Conservation (phyloP, 2,113 vertebrate genomes). For the Sturnus vulgaris region DNA sequence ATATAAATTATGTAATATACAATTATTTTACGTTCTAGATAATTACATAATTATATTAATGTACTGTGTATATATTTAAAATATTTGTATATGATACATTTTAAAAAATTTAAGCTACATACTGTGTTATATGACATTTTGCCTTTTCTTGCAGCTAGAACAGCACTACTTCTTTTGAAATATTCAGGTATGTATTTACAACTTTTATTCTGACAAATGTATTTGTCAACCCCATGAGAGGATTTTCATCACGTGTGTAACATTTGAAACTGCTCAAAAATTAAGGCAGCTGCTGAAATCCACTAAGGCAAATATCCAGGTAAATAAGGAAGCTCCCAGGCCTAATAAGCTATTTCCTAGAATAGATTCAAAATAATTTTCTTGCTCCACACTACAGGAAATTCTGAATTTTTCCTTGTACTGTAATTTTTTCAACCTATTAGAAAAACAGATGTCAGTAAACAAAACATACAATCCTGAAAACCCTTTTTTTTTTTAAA, state of each 20-base stretch:
- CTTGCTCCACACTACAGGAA: background rate
- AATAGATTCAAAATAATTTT: background rate
- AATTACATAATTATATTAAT: background rate
- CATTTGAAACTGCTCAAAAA: background rate
- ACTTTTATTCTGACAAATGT: background rate
- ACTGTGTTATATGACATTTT: background rate
- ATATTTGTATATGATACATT: background rate
- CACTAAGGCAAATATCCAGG: background rate
- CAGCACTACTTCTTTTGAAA: background rate
- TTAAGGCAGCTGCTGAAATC: background rate
- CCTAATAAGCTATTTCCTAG: background rate
- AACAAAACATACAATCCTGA: background rate
- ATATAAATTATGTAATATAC: background rate
- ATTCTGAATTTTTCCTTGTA: background rate
- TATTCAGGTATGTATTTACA: background rate
- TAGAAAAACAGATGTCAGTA: background rate
- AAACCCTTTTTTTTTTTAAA: background rate
- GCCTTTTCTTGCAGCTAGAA: background rate
- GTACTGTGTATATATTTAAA: background rate
- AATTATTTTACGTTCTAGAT: background rate
- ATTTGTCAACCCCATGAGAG: background rate
- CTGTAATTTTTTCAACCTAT: background rate
- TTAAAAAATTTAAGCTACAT: background rate
- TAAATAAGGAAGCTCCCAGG: background rate
- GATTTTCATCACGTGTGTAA: background rate